Percentiles rank a stretch among this genome's conserved stretches.
These are phyloP conservation scores for Sparus aurata DNA, from an alignment of 2,797 vertebrate genomes.

Conservation along the genomic window DNA sequence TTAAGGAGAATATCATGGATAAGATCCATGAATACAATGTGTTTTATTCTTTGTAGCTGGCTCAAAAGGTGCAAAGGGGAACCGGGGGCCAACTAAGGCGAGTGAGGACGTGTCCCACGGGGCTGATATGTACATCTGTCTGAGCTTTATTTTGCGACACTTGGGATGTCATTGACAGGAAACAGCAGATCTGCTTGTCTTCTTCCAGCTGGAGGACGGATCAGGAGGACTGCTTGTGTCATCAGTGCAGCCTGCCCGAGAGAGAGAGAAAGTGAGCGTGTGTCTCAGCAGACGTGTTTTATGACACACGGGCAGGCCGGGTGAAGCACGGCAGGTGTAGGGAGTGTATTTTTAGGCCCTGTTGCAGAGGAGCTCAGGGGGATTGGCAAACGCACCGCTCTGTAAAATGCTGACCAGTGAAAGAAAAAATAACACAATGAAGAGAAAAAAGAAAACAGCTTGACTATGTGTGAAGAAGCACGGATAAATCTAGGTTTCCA, in stretches of 20 bases:
- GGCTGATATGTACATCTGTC: conserved; percentile 13
- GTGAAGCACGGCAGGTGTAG: conserved; percentile 70
- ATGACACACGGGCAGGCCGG: conserved; percentile 57
- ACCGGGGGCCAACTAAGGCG: conserved; percentile 32
- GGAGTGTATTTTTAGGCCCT: conserved; percentile 71
- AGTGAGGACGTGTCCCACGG: conserved; percentile 19
- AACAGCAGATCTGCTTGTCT: conserved; percentile 53
- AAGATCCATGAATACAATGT: background rate
- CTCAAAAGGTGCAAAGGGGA: conserved; percentile 12
- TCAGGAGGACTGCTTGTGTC: conserved; percentile 68
- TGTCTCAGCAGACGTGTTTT: conserved; percentile 58
- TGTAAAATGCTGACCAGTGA: conserved; percentile 52
- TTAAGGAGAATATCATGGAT: background rate
- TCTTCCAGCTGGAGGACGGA: conserved; percentile 63
- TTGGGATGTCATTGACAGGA: conserved; percentile 55
- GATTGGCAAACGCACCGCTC: conserved; percentile 49
- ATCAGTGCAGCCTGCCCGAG: conserved; percentile 53
- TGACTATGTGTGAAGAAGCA: background rate
- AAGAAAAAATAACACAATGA: conserved; percentile 36
- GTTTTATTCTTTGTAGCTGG: background rate
- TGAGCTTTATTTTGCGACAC: conserved; percentile 42
- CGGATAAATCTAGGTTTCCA: conserved; percentile 17
- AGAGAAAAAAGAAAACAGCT: background rate
- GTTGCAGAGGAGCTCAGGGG: conserved; percentile 52
- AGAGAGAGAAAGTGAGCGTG: conserved; percentile 41